These are phyloP conservation scores for Mirza zaza DNA, from an alignment of 2,113 vertebrate species.

Conservation along the genomic window DNA sequence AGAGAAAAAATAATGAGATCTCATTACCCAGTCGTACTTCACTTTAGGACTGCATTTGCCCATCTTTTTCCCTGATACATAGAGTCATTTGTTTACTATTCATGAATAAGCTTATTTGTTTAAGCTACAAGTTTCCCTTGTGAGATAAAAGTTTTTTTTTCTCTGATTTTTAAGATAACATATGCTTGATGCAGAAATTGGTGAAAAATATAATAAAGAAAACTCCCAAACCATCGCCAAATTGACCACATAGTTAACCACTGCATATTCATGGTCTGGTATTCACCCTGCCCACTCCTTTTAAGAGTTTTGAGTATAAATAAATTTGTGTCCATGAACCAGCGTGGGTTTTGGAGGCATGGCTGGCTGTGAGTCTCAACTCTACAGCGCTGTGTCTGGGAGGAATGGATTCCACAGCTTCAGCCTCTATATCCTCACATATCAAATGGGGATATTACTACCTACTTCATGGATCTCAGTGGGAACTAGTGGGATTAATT, in stretches of 20 bases:
- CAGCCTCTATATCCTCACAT: neutral
- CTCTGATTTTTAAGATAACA: neutral
- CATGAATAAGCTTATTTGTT: neutral
- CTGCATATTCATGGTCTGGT: accelerated
- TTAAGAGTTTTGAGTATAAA: neutral
- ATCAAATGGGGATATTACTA: neutral
- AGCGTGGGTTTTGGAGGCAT: accelerated
- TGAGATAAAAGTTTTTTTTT: neutral
- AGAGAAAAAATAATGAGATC: neutral
- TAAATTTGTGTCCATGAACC: accelerated
- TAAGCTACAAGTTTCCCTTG: neutral
- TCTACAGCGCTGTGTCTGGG: neutral
- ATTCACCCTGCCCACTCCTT: no score
- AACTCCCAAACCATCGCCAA: neutral
- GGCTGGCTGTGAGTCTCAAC: neutral
- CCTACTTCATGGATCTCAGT: neutral
- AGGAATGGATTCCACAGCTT: accelerated
- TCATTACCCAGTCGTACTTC: accelerated
- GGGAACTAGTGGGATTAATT: neutral
- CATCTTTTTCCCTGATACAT: neutral
- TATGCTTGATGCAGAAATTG: neutral
- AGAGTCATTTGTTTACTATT: accelerated
- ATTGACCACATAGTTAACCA: no score
- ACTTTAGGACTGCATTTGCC: no score
- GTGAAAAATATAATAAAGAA: neutral